A percentile compares a stretch with the other conserved stretches of the same genome.
Evolutionary conservation across 1,140 invertebrate genomes (phyloP).

Genomic region (Pseudomyrmex cubaensis): DNA sequence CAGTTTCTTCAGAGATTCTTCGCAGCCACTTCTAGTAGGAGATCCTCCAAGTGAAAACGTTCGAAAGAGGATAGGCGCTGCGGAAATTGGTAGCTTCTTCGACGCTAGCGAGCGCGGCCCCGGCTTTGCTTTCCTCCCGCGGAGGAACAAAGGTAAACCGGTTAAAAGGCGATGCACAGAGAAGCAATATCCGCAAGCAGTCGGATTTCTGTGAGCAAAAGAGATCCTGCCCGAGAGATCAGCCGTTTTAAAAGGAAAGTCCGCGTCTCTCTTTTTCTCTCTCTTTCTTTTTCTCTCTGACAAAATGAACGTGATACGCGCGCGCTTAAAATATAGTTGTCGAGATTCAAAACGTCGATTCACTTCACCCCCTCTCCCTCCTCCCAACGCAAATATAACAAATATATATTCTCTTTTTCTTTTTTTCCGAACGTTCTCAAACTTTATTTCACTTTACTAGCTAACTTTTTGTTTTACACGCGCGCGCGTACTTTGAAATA

Average conservation of each 20-base stretch:
- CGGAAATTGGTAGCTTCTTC: constrained; percentile 74
- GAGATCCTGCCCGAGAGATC: constrained; percentile 49
- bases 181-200: constrained; percentile 71
- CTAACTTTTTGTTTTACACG: background rate
- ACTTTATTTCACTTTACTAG: no score
- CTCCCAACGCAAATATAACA: background rate
- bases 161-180: constrained; percentile 74
- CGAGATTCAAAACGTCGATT: background rate
- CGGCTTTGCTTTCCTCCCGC: constrained; percentile 54
- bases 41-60: constrained; percentile 66
- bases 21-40: constrained; percentile 49
- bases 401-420: background rate
- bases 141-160: constrained; percentile 70
- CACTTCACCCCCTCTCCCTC: no score
- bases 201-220: constrained; percentile 50
- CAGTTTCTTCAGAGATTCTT: constrained; percentile 58
- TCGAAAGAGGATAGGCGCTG: constrained; percentile 69
- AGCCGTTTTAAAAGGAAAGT: constrained; percentile 35
- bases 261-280: background rate
- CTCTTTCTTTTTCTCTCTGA: no score
- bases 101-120: constrained; percentile 32
- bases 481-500: constrained; percentile 1
- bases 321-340: constrained; percentile 32
- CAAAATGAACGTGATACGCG: background rate
- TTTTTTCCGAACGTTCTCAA: background rate